These are phyloP conservation scores for Gallinago jamesoni DNA, from an alignment of 2,113 vertebrate species.

Conservation along the genomic window DNA sequence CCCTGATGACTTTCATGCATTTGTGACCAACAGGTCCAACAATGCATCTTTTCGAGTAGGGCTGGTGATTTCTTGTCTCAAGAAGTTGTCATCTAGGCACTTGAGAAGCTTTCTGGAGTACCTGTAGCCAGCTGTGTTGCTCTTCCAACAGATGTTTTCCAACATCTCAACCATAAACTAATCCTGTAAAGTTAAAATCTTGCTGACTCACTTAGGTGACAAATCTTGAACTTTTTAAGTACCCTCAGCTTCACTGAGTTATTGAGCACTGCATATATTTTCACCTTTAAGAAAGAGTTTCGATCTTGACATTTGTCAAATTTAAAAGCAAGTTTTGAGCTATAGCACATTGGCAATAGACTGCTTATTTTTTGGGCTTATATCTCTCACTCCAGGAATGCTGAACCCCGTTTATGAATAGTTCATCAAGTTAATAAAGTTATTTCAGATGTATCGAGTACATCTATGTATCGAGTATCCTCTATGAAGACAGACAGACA, in stretches of 20 bases:
- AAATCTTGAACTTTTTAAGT: neutral
- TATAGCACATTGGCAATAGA: neutral
- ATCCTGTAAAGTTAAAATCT: neutral
- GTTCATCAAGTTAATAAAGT: neutral
- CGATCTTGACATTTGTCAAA: neutral
- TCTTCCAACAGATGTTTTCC: too few relatives aligned
- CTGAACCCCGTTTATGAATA: neutral
- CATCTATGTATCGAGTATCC: too few relatives aligned
- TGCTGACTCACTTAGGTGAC: neutral
- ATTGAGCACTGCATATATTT: neutral
- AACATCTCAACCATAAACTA: constrained; percentile 20
- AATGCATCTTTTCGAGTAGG: too few relatives aligned
- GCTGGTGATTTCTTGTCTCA: too few relatives aligned
- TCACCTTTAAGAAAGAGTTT: neutral
- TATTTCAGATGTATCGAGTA: neutral
- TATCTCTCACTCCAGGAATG: neutral
- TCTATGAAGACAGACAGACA: too few relatives aligned
- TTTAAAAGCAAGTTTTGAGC: neutral
- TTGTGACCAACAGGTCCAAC: too few relatives aligned
- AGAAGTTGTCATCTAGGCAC: too few relatives aligned
- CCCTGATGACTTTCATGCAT: too few relatives aligned
- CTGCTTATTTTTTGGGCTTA: neutral
- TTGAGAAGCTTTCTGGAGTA: too few relatives aligned
- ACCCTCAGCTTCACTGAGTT: neutral
- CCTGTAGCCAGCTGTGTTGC: too few relatives aligned